Evolutionary conservation across 2,797 vertebrate species (phyloP), one percentile per base, ranked within the genome.

Genomic region (Anomalospiza imberbis): DNA sequence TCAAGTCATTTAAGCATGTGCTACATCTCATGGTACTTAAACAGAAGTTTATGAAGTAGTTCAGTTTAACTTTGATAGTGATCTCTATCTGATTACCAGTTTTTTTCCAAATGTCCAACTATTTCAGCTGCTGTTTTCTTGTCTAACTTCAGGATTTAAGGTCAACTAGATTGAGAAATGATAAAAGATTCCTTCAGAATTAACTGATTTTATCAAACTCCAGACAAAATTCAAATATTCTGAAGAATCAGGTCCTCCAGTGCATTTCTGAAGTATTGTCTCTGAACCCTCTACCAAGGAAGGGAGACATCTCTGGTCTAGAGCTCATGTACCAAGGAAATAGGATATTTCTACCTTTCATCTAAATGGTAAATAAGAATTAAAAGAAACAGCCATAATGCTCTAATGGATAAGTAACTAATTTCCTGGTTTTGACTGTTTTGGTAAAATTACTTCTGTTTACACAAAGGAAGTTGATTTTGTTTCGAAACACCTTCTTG

Each of bases 121-220:
- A 31, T 61, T 48, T 89, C 66, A 89, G 91, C 70, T 84, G 40
- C 19, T 86, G 32, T 68, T 91, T 91, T 89, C 65, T 86, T 91
- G 76, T 26, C 40, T 61, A 91, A 74, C 50, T 88, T 34, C 65
- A 47, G 51, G 70, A 83, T n/a, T 85, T 68, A 74, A 62, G 65
- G 75, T 91, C 87, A 88, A 54, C 28, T 12, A 55, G 81, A 93
- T 3, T 19, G 17, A 80, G 38, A 89, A 85, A 73, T 0, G 6
- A 91, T 84, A 86, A 85, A 89, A 78, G 31, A 85, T 90, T 93
- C 82, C 62, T 91, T 83, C 28, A 19, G 85, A 84, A 89, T 91
- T 85, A 89, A 50, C 63, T 74, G 84, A 91, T 89, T 57, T 82
- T 83, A 94, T 92, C 91, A 53, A 95, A 50, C 48, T 71, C 48